phyloP scores from a whole-genome alignment of 2,797 vertebrate genomes.

The Momotus momota region DNA sequence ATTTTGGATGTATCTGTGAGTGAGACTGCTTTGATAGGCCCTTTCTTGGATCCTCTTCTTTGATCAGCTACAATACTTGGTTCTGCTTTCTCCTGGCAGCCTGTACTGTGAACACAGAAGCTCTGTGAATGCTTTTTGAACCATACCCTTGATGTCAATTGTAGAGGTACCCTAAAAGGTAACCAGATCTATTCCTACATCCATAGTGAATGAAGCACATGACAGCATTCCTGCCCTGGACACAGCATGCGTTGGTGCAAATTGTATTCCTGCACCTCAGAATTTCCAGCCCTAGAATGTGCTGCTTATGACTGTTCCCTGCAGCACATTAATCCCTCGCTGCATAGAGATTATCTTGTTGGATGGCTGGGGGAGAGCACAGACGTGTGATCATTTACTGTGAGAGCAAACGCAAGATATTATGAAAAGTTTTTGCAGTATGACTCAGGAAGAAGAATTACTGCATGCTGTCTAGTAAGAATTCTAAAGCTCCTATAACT shows the following conservation, averaged over 20 bases:
- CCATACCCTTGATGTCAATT: not conserved
- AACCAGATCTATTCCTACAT: not conserved
- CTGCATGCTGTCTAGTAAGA: not conserved
- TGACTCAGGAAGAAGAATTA: slow-evolving; percentile 55
- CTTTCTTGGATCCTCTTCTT: not conserved
- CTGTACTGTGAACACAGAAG: not conserved
- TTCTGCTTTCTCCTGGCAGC: not conserved
- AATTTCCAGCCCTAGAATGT: slow-evolving; percentile 9
- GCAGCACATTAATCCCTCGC: not conserved
- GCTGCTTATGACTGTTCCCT: slow-evolving; percentile 21
- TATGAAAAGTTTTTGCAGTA: slow-evolving; percentile 35
- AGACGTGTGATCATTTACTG: slow-evolving; percentile 39
- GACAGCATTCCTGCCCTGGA: not conserved
- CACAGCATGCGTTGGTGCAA: not conserved
- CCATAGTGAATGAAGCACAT: not conserved
- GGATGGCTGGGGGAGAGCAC: slow-evolving; percentile 22
- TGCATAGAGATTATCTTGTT: slow-evolving; percentile 5
- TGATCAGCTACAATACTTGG: not conserved
- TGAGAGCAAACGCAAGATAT: slow-evolving; percentile 30
- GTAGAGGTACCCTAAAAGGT: not conserved
- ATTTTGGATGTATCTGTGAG: not conserved
- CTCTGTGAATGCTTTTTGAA: not conserved
- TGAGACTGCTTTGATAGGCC: not conserved
- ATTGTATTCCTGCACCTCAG: not conserved
- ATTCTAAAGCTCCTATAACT: slow-evolving; percentile 27